These are phyloP conservation scores for Flabesymbios commensalis DNA, from an alignment of 2,888 invertebrate species.

Conservation along the genomic window DNA sequence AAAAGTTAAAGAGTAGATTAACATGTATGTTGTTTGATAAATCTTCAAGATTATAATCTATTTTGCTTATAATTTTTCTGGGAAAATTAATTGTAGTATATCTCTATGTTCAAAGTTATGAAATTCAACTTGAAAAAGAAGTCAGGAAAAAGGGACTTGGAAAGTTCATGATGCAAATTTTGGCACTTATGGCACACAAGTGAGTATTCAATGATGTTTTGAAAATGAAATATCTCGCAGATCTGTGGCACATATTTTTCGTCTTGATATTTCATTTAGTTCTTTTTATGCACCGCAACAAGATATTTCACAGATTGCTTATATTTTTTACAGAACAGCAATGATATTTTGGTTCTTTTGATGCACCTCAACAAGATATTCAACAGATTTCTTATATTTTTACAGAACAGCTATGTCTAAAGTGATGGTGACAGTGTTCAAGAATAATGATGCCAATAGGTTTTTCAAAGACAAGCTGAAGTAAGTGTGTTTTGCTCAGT, in stretches of 20 bases:
- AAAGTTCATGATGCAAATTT: constrained; percentile 76
- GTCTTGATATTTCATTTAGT: background rate
- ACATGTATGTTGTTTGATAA: too few species aligned
- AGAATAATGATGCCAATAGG: constrained; percentile 74
- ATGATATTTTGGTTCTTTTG: too few species aligned
- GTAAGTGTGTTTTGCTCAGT: constrained; percentile 63
- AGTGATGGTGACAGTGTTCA: constrained; percentile 81
- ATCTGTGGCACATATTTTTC: background rate
- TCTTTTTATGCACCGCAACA: background rate
- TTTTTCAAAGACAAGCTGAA: constrained; percentile 77
- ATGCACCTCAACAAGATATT: too few species aligned
- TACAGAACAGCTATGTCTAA: constrained; percentile 74
- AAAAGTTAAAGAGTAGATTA: too few species aligned
- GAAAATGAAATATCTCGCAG: too few species aligned
- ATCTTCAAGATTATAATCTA: too few species aligned
- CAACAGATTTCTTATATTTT: too few species aligned
- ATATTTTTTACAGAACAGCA: too few species aligned
- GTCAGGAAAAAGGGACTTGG: constrained; percentile 81
- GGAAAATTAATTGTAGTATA: too few species aligned
- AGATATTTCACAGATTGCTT: too few species aligned
- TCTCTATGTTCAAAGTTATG: constrained; percentile 72
- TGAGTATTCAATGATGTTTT: constrained; percentile 46
- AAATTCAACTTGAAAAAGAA: constrained; percentile 77
- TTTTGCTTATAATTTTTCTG: too few species aligned
- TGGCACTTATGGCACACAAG: constrained; percentile 74